Conservation (phyloP, 2,888 invertebrate species). For the Vesta saturnalis region DNA sequence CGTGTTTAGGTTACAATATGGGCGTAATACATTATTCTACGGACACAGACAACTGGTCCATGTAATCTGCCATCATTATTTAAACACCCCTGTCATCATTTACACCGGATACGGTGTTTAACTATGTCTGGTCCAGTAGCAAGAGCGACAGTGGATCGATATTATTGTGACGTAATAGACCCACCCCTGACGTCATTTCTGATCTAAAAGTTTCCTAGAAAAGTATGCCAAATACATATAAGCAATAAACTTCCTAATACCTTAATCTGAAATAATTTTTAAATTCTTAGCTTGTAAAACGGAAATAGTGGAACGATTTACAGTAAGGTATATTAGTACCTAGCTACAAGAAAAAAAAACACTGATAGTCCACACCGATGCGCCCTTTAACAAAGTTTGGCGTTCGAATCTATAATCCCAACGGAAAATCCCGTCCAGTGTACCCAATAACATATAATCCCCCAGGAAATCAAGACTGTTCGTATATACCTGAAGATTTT, state of each 20-base stretch:
- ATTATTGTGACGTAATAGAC: conserved; percentile 45
- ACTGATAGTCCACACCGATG: conserved; percentile 11
- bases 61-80: conserved; percentile 36
- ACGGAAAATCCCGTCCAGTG: conserved; percentile 45
- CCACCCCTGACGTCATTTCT: conserved; percentile 49
- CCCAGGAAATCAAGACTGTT: conserved; percentile 52
- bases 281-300: neutral
- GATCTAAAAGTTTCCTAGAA: conserved; percentile 40
- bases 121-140: conserved; percentile 41
- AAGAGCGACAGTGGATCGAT: conserved; percentile 45
- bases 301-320: neutral
- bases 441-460: conserved; percentile 51
- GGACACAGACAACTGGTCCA: conserved; percentile 30
- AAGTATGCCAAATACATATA: conserved; percentile 13
- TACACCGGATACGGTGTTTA: conserved; percentile 39
- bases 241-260: conserved; percentile 13
- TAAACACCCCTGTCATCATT: conserved; percentile 37
- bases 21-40: conserved; percentile 20
- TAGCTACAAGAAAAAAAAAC: conserved; percentile 3
- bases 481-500: conserved; percentile 46
- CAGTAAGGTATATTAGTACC: neutral
- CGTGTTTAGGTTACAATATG: conserved; percentile 17
- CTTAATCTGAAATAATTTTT: conserved; percentile 9
- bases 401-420: conserved; percentile 44
- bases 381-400: conserved; percentile 33